Evolutionary conservation across 2,113 vertebrate genomes (phyloP), one percentile per base, ranked within the genome.

Genomic region (Parus major): DNA sequence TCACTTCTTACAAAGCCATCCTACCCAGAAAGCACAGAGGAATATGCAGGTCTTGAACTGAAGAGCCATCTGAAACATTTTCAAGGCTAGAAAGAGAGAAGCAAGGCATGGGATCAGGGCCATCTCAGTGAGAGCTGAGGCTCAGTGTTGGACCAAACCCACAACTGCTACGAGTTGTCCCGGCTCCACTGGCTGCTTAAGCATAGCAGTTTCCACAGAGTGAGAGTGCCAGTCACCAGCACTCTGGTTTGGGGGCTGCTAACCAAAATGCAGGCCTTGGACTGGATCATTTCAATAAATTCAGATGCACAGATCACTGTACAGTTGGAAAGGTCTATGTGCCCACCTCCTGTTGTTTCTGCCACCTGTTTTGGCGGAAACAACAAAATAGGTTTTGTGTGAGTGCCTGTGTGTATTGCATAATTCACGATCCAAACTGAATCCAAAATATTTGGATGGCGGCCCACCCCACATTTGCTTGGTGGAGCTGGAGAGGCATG

Each of bases 281-380:
- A 39, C 10, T 0, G 2, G 39, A 12, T n/a, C 47, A 29, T 78
- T 64, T 88, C 69, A 25, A 47, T 1, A 7, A 63, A 84, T 63
- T 71, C 52, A 64, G 59, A 49, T 6, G 42, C 71, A 73, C 22
- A 50, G 23, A 36, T 66, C 10, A 2, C 25, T 9, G 3, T 63
- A 25, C 2, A 3, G 42, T 55, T 3, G 4, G 73, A 60, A 83
- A 88, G 61, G 53, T 69, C 77, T 73, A 16, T 0, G 0, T 64
- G 65, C 49, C 73, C 70, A 82, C 66, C 57, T 72, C 86, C 11
- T 3, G 46, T 83, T 90, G 88, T 77, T 90, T 63, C 88, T 83
- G 56, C 79, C 88, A 90, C 88, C 80, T 83, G 80, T 90, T 77
- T 77, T 50, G 59, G 71, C 96, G 92, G 66, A 77, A 81, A 39